These are phyloP conservation scores for Echinops telfairi DNA, from an alignment of 2,113 vertebrate genomes.

Conservation along the genomic window DNA sequence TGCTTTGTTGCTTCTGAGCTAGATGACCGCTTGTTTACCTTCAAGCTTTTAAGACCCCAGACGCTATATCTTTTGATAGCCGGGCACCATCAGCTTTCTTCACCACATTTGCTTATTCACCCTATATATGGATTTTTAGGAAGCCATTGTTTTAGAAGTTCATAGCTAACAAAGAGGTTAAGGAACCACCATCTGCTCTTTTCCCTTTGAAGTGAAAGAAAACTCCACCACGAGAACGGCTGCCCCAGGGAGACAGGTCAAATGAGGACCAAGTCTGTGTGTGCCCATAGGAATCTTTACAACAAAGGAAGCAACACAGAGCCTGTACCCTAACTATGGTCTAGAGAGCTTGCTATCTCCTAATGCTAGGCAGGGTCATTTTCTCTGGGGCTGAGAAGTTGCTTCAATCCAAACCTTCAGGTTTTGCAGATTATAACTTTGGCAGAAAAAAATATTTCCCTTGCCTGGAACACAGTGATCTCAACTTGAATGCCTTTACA, in stretches of 20 bases:
- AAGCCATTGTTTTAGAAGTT: neutral
- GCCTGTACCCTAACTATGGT: neutral
- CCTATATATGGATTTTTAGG: no score
- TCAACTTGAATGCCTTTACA: neutral
- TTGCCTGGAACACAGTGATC: neutral
- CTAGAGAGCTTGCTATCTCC: neutral
- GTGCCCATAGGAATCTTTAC: neutral
- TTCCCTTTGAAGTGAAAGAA: constrained; percentile 63
- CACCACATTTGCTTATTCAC: no score
- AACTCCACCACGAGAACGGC: constrained; percentile 29
- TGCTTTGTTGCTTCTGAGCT: no score
- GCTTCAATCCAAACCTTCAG: constrained; percentile 1
- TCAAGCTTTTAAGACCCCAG: no score
- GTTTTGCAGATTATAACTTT: constrained; percentile 48
- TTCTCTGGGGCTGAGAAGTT: constrained; percentile 22
- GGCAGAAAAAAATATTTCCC: constrained; percentile 45
- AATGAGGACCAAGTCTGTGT: constrained; percentile 16
- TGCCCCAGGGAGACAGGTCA: constrained; percentile 45
- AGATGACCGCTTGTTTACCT: no score
- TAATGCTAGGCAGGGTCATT: neutral
- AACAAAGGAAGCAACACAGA: constrained; percentile 4
- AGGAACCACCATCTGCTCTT: neutral
- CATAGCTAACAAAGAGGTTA: neutral
- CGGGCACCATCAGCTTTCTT: no score
- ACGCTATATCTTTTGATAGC: no score